A percentile compares a stretch with the other conserved stretches of the same genome.
Conservation (phyloP, 1,140 invertebrate species). For the Zaprionus africanus region DNA sequence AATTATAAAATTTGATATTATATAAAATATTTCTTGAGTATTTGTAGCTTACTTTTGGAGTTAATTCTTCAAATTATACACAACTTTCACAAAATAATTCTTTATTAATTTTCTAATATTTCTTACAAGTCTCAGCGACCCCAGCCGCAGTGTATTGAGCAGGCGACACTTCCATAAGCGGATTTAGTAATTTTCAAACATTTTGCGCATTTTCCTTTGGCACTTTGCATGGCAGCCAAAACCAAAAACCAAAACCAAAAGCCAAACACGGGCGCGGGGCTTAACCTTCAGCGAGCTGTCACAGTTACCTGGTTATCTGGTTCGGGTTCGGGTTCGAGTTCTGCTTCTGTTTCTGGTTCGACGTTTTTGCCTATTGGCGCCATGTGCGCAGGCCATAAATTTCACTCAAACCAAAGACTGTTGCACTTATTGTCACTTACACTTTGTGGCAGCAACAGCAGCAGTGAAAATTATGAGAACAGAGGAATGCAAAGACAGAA, state of each 20-base stretch:
- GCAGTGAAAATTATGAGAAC: background rate
- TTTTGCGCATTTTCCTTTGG: slow-evolving; percentile 43
- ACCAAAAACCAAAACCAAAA: slow-evolving; percentile 13
- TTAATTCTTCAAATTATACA: too few relatives aligned
- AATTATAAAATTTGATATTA: too few relatives aligned
- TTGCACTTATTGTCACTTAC: slow-evolving; percentile 52
- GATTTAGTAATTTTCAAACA: slow-evolving; percentile 76
- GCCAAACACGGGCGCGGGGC: slow-evolving; percentile 10
- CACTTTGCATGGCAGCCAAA: slow-evolving; percentile 22
- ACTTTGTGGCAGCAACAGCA: slow-evolving; percentile 25
- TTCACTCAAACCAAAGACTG: slow-evolving; percentile 50
- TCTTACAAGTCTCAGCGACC: background rate
- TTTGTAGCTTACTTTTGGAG: rapidly evolving
- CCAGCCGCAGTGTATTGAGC: background rate
- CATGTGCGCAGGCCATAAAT: slow-evolving; percentile 72
- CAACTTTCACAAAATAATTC: too few relatives aligned
- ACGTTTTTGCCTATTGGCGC: slow-evolving; percentile 60
- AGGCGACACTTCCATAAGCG: slow-evolving; percentile 51
- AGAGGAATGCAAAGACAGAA: slow-evolving; percentile 10
- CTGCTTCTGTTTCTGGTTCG: slow-evolving; percentile 11
- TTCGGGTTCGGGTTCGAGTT: slow-evolving; percentile 1
- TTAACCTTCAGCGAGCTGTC: slow-evolving; percentile 70
- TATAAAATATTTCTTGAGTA: too few relatives aligned
- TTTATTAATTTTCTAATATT: background rate
- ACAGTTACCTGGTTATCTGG: slow-evolving; percentile 69